phyloP scores from a whole-genome alignment of 2,797 vertebrate species.

The Glyptemys insculpta region DNA sequence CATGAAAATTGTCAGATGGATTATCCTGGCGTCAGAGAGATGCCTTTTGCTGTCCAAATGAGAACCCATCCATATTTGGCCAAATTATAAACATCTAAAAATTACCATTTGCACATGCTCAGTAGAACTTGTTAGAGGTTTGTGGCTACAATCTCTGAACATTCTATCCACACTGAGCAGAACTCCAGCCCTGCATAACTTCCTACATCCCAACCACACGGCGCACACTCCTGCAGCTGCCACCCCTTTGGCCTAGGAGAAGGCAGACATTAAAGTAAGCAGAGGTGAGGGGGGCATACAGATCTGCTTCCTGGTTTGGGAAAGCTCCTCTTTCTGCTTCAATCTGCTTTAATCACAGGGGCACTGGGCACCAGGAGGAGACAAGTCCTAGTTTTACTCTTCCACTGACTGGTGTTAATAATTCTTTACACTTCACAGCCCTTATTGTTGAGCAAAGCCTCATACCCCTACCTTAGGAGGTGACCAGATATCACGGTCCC shows the following conservation, averaged over 20 bases:
- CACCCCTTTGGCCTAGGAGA: not conserved
- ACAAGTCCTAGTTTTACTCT: not conserved
- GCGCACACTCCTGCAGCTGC: not conserved
- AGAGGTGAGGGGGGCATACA: not conserved
- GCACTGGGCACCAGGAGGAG: accelerated
- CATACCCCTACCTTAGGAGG: not conserved
- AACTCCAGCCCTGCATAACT: no score
- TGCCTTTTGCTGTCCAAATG: not conserved
- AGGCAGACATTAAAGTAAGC: not conserved
- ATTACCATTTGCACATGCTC: not conserved
- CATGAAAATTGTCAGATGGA: not conserved
- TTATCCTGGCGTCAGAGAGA: not conserved
- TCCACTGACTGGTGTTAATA: not conserved
- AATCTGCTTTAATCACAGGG: accelerated
- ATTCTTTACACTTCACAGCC: not conserved
- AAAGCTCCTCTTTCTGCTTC: not conserved
- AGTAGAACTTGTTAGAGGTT: not conserved
- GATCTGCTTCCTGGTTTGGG: not conserved
- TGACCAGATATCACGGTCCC: not conserved
- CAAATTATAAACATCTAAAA: not conserved
- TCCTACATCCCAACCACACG: no score
- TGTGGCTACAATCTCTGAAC: not conserved
- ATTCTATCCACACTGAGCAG: not conserved
- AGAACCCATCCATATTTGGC: not conserved
- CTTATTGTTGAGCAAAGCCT: not conserved